These are phyloP conservation scores for Dolichallabes microphthalmus DNA, from an alignment of 2,113 vertebrate species.

Conservation along the genomic window DNA sequence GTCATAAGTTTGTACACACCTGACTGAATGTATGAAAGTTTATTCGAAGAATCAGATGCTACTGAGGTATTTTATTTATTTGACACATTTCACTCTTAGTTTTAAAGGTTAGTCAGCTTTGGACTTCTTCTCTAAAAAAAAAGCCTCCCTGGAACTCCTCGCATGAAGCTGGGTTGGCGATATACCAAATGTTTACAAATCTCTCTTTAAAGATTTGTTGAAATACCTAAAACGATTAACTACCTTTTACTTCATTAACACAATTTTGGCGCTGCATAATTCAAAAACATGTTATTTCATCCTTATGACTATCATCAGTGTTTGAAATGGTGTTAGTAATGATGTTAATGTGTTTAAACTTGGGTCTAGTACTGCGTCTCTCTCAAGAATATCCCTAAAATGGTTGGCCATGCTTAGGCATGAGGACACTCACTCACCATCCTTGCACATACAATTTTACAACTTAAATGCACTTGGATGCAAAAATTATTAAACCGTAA, in stretches of 20 bases:
- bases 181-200: neutral
- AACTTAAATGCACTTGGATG: constrained; percentile 10
- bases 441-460: neutral
- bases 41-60: neutral
- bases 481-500: constrained; percentile 1
- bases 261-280: neutral
- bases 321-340: neutral
- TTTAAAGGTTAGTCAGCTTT: neutral
- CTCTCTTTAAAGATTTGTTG: neutral
- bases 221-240: neutral
- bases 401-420: neutral
- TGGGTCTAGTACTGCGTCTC: neutral
- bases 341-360: neutral
- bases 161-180: neutral
- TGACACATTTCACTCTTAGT: no score
- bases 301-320: neutral
- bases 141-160: neutral
- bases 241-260: neutral
- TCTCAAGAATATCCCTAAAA: neutral
- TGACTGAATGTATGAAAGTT: neutral
- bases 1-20: neutral
- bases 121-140: no score
- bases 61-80: neutral
- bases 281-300: neutral
- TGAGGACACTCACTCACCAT: neutral